Evolutionary conservation across 2,888 invertebrate genomes (phyloP), one percentile per base, ranked within the genome.

Genomic region (Pterobdella sp.): DNA sequence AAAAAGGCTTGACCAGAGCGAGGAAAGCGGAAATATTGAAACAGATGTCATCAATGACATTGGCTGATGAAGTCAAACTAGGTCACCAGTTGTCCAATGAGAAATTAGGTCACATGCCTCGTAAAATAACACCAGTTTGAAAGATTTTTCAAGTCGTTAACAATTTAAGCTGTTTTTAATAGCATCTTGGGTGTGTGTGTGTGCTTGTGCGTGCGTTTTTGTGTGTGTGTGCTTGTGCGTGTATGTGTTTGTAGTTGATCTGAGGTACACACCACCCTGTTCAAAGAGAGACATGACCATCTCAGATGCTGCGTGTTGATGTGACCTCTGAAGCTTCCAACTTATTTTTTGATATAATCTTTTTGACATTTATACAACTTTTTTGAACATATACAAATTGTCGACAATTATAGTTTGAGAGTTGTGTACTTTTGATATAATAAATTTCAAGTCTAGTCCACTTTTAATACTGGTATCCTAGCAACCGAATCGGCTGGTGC

Each of bases 121-220:
- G 26, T 26, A 56, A n/a, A 56, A 56, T 56, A 18, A 56, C 60
- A 26, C 60, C 60, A 26, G 60, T 56, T 7, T 56, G 26, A 56
- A 56, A 18, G 60, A 26, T 56, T 42, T 42, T 42, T 42, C 7
- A 42, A n/a, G n/a, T n/a, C n/a, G n/a, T n/a, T n/a, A n/a, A n/a
- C n/a, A n/a, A n/a, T n/a, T n/a, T n/a, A n/a, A n/a, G n/a, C n/a
- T n/a, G n/a, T n/a, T n/a, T n/a, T n/a, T n/a, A n/a, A n/a, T n/a
- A n/a, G n/a, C n/a, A n/a, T n/a, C n/a, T n/a, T 56, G 60, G 18
- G 60, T 56, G n/a, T 56, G 60, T 56, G 60, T 56, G 60, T 56
- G 60, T 56, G 60, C 26, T 22, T 56, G n/a, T 56, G 60, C 26
- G 60, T 56, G 60, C 26, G 60, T 56, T 7, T 56, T 4, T 56